A percentile compares a stretch with the other conserved stretches of the same genome.
Evolutionary conservation across 1,140 invertebrate genomes (phyloP).

Genomic region (Bombus terrestris): DNA sequence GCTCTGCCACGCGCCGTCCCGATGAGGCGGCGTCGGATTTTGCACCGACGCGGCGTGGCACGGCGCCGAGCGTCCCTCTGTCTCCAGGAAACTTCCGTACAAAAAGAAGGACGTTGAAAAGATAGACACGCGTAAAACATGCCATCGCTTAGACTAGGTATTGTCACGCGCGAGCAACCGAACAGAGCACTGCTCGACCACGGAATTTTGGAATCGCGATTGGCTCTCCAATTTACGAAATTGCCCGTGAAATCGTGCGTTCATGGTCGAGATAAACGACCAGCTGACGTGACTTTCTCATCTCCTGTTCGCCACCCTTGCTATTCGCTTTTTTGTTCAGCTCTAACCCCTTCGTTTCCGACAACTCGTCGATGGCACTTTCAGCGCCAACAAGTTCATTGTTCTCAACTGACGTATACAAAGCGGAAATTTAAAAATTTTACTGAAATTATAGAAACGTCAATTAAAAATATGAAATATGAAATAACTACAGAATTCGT

Average conservation of each 20-base stretch:
- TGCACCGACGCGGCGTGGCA: not conserved
- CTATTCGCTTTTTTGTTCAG: not conserved
- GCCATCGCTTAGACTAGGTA: not conserved
- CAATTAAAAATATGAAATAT: too few species aligned
- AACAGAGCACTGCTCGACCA: not conserved
- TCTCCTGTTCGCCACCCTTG: not conserved
- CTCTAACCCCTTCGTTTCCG: not conserved
- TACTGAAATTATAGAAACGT: too few species aligned
- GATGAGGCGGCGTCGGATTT: slow-evolving; percentile 31
- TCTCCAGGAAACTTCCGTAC: not conserved
- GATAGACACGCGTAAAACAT: not conserved
- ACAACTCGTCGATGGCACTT: not conserved
- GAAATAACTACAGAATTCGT: too few species aligned
- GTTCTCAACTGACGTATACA: too few species aligned
- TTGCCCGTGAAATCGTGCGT: slow-evolving; percentile 74
- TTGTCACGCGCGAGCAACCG: not conserved
- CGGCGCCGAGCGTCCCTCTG: not conserved
- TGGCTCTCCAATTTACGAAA: slow-evolving; percentile 72
- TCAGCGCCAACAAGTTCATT: not conserved
- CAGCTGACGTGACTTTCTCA: slow-evolving; percentile 34
- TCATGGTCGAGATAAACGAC: slow-evolving; percentile 73
- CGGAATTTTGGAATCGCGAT: slow-evolving; percentile 57
- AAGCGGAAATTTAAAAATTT: too few species aligned
- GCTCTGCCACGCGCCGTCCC: not conserved
- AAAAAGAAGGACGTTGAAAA: not conserved